A percentile compares a stretch with the other conserved stretches of the same genome.
phyloP scores from a whole-genome alignment of 2,113 vertebrate genomes.

The Oenanthe oenanthe region DNA sequence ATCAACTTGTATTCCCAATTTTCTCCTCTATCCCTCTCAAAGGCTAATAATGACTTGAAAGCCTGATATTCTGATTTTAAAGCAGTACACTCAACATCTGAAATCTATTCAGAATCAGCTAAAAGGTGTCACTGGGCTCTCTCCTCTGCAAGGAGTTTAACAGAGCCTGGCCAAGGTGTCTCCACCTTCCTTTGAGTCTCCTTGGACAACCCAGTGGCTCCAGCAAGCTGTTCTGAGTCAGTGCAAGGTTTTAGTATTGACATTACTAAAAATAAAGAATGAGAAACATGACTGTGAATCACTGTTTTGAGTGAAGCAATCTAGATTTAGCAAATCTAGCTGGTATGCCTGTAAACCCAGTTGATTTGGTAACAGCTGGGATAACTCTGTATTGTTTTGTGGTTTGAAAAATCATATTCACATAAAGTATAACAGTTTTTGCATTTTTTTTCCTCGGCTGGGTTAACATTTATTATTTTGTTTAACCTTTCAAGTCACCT shows the following conservation, averaged over 20 bases:
- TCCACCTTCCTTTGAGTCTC: not conserved
- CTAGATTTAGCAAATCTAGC: not conserved
- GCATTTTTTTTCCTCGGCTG: not conserved
- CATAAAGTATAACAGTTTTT: not conserved
- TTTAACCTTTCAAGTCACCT: not conserved
- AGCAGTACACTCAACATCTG: not conserved
- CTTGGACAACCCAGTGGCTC: not conserved
- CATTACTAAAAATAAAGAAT: slow-evolving; percentile 22
- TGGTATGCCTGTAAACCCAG: not conserved
- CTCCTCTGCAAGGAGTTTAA: not conserved
- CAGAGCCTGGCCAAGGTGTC: not conserved
- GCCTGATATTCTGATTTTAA: not conserved
- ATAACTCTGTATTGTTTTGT: not conserved
- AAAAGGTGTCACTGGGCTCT: not conserved
- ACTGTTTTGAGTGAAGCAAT: slow-evolving; percentile 7
- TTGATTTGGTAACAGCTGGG: not conserved
- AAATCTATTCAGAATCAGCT: not conserved
- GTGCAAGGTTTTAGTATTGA: not conserved
- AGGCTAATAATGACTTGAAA: not conserved
- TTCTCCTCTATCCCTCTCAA: not conserved
- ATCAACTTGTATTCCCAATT: fast-evolving
- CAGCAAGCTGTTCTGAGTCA: slow-evolving; percentile 15
- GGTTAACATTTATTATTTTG: not conserved
- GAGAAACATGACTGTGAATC: slow-evolving; percentile 35
- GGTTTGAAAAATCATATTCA: not conserved